Evolutionary conservation across 2,113 vertebrate genomes (phyloP), one percentile per base, ranked within the genome.

Genomic region (Nibea albiflora): DNA sequence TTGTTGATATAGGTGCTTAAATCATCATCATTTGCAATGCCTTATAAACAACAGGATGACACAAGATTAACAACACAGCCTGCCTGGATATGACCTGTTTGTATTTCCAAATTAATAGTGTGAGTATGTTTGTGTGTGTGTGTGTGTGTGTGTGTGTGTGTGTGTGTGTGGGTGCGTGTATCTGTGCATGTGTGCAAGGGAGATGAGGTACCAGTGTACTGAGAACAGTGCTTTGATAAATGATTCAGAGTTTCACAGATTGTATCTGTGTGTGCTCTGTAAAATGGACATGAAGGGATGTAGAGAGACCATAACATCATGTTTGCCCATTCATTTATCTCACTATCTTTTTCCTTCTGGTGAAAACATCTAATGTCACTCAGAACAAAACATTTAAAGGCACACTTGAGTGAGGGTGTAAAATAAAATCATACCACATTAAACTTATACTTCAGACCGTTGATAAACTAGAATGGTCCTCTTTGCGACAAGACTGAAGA

Each of bases 41-140:
- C 80, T 52, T 74, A 62, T 54, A 83, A 65, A 80, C 52, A 76
- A 75, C 82, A 66, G 70, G 73, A 89, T 61, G 72, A 35, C 56
- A 79, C 50, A 80, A 80, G 63, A 85, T 67, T 64, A 76, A 76
- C 68, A 53, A 39, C 58, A 69, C 16, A n/a, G 54, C 61, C 62
- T 64, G 62, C 31, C 50, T 73, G 50, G 63, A 64, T 77, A 67
- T 73, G 62, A 79, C 83, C 56, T 69, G n/a, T 78, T 70, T 73
- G 28, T 54, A 28, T 82, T 71, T 66, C 42, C 12, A 64, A 73
- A 62, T 71, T 12, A 73, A 73, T 28, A 31, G 53, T 26, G 73
- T 39, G 24, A 6, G 28, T 31, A 0, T 49, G 20, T 52, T 26
- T 50, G n/a, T 53, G 35, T 47, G 24, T 24, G 52, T 39, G 26